These are phyloP conservation scores for Pyralis farinalis DNA, from an alignment of 2,888 invertebrate genomes.

Conservation along the genomic window DNA sequence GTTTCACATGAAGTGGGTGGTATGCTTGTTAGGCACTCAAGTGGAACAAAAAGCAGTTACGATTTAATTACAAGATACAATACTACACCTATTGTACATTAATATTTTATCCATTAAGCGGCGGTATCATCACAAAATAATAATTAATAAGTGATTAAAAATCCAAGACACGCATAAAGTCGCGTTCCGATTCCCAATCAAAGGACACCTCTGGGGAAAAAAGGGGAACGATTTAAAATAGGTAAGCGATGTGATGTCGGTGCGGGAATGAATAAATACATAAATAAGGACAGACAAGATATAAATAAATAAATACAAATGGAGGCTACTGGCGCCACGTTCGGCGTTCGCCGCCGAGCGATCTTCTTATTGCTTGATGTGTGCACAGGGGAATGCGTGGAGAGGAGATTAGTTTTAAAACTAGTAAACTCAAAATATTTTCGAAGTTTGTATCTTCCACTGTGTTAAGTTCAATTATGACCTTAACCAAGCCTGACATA, in stretches of 20 bases:
- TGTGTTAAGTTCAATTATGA: no score
- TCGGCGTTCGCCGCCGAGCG: constrained; percentile 45
- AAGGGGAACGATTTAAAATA: constrained; percentile 22
- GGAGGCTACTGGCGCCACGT: constrained; percentile 77
- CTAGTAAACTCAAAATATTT: no score
- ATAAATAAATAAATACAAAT: constrained; percentile 77
- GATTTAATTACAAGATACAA: no score
- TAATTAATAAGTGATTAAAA: constrained; percentile 7
- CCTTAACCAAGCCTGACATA: no score
- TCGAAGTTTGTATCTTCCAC: no score
- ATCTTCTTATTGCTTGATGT: constrained; percentile 67
- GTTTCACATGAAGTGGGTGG: no score
- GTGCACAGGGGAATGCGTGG: constrained; percentile 37
- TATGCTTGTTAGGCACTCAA: no score
- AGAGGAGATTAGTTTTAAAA: no score
- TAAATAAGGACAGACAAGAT: constrained; percentile 68
- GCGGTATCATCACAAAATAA: neutral
- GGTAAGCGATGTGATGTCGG: constrained; percentile 31
- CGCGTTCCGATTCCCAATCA: constrained; percentile 4
- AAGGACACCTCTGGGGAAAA: constrained; percentile 9
- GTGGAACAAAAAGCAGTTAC: no score
- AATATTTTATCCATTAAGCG: neutral
- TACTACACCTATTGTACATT: neutral
- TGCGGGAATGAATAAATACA: constrained; percentile 69
- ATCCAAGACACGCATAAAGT: constrained; percentile 4